Evolutionary conservation across 2,797 vertebrate species (phyloP).

Genomic region (Serranus cabrilla): DNA sequence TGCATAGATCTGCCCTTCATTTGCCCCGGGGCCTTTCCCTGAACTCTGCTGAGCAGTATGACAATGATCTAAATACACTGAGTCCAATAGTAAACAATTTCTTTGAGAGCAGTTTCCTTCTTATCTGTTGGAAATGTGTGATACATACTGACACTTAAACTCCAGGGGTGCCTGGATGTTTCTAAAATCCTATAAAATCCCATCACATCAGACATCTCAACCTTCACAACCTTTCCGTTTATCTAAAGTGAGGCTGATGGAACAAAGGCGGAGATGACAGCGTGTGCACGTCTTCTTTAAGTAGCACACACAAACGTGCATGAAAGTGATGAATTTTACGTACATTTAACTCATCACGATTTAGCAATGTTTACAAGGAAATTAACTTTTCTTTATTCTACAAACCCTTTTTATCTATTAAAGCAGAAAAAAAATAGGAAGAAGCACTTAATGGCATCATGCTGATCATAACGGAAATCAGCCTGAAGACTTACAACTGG

Average conservation of each 20-base stretch:
- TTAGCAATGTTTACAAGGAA: constrained; percentile 4
- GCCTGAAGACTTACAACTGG: constrained; percentile 48
- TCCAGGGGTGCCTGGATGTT: constrained; percentile 39
- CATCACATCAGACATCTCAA: constrained; percentile 60
- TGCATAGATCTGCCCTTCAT: constrained; percentile 75
- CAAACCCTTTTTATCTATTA: neutral
- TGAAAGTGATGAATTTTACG: neutral
- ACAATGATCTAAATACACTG: constrained; percentile 49
- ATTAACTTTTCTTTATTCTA: neutral
- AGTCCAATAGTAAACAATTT: constrained; percentile 61
- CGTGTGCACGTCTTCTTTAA: constrained; percentile 28
- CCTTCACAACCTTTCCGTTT: constrained; percentile 55
- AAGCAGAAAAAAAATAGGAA: constrained; percentile 5
- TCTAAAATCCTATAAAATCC: constrained; percentile 49
- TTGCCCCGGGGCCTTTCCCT: constrained; percentile 68
- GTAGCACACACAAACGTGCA: neutral
- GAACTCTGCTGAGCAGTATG: constrained; percentile 56
- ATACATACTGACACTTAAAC: constrained; percentile 55
- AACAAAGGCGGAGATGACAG: constrained; percentile 40
- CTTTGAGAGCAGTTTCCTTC: constrained; percentile 56
- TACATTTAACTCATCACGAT: neutral
- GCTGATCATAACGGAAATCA: constrained; percentile 61
- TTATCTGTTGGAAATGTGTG: constrained; percentile 57
- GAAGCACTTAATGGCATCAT: constrained; percentile 6
- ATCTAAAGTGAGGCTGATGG: constrained; percentile 44